phyloP scores from a whole-genome alignment of 1,140 invertebrate species.

The Cydia strobilella region DNA sequence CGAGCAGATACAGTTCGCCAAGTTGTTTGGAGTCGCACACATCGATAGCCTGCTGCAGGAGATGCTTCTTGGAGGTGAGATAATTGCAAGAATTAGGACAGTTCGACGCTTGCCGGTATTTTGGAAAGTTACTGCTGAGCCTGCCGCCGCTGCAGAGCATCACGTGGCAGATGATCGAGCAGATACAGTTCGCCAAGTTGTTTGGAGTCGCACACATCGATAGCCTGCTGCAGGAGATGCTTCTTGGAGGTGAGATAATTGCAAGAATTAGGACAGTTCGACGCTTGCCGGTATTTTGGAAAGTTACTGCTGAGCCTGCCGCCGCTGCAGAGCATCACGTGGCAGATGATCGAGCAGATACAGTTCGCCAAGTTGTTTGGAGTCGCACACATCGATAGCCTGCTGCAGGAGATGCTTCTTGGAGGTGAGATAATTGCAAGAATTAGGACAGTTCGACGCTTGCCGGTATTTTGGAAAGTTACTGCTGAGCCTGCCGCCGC shows the following conservation, averaged over 20 bases:
- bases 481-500: conserved; percentile 93
- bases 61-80: too few species aligned
- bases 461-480: too few species aligned
- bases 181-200: conserved; percentile 98
- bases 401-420: too few species aligned
- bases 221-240: conserved; percentile 89
- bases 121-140: conserved; percentile 81
- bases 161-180: conserved; percentile 98
- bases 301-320: conserved; percentile 82
- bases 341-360: conserved; percentile 99
- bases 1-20: conserved; percentile 98
- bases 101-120: too few species aligned
- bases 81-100: too few species aligned
- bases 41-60: conserved; percentile 97
- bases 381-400: conserved; percentile 95
- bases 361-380: conserved; percentile 98
- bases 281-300: too few species aligned
- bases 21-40: conserved; percentile 96
- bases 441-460: too few species aligned
- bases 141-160: conserved; percentile 9
- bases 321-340: conserved; percentile 75
- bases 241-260: too few species aligned
- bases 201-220: conserved; percentile 98
- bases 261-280: too few species aligned
- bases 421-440: too few species aligned